Conservation (phyloP, 2,797 vertebrate species). For the Mormyrops attenuatus region DNA sequence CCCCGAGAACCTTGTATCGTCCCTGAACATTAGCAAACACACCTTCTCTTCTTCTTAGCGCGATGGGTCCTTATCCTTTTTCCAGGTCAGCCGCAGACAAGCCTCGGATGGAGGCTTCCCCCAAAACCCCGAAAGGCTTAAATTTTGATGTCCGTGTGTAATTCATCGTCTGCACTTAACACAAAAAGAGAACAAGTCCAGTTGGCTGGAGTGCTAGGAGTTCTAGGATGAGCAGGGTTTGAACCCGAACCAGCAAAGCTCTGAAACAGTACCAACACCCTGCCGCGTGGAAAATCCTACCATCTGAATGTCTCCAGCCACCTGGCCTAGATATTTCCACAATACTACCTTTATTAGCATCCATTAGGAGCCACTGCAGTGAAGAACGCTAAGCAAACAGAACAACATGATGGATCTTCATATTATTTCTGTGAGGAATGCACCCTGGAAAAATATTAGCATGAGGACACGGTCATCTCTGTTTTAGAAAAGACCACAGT, state of each 20-base stretch:
- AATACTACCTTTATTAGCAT: not conserved
- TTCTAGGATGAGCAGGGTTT: constrained; percentile 19
- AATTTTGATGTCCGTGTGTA: constrained; percentile 78
- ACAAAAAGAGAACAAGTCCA: not conserved
- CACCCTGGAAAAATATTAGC: not conserved
- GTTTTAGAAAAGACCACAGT: not conserved
- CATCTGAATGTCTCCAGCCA: not conserved
- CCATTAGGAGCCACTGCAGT: not conserved
- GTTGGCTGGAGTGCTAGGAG: not conserved
- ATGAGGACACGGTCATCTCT: not conserved
- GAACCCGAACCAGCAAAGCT: not conserved
- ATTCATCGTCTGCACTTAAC: constrained; percentile 71
- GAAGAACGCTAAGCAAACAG: not conserved
- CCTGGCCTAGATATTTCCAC: not conserved
- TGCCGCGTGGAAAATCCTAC: not conserved
- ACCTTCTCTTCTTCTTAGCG: constrained; percentile 70
- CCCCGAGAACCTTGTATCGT: not conserved
- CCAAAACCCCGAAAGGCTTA: constrained; percentile 91
- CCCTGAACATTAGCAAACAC: constrained; percentile 70
- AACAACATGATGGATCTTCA: not conserved
- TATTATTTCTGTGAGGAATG: not conserved
- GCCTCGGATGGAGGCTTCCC: constrained; percentile 78
- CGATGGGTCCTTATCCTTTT: constrained; percentile 77
- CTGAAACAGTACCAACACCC: not conserved
- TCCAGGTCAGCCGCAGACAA: constrained; percentile 74